Percentiles rank a stretch among this genome's conserved stretches.
These are phyloP conservation scores for Nephrocerus scutellatus DNA, from an alignment of 2,888 invertebrate genomes.

Conservation along the genomic window DNA sequence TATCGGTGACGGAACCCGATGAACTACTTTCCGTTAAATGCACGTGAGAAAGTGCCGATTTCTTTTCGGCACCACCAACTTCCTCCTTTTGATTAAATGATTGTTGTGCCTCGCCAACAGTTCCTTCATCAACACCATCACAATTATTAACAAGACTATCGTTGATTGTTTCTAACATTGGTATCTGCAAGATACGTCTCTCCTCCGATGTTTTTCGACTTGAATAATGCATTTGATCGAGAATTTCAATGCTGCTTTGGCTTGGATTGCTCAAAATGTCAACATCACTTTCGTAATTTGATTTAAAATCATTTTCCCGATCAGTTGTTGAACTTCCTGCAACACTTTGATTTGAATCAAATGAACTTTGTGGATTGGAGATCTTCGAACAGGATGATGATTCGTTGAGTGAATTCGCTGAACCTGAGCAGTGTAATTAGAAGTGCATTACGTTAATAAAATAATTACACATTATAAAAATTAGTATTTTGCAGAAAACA, in stretches of 20 bases:
- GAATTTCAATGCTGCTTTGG: constrained; percentile 62
- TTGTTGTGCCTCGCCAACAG: constrained; percentile 3
- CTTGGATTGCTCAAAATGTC: constrained; percentile 65
- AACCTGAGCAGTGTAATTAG: constrained; percentile 37
- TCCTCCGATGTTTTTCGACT: constrained; percentile 50
- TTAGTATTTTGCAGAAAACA: constrained; percentile 1
- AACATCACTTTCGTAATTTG: constrained; percentile 58
- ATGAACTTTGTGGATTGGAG: constrained; percentile 43
- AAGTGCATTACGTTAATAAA: constrained; percentile 5
- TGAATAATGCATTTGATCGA: constrained; percentile 45
- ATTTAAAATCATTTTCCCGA: constrained; percentile 37
- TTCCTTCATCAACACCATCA: background rate
- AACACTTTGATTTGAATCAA: constrained; percentile 46
- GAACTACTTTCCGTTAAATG: constrained; percentile 57
- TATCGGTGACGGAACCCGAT: constrained; percentile 57
- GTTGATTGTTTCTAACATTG: constrained; percentile 49
- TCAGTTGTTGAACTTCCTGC: constrained; percentile 45
- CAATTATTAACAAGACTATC: constrained; percentile 40
- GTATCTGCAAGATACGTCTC: constrained; percentile 44
- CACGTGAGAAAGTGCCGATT: constrained; percentile 28
- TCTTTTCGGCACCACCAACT: constrained; percentile 6
- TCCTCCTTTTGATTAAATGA: background rate
- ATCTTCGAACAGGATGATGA: constrained; percentile 47
- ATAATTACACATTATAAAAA: background rate
- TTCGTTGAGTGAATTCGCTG: constrained; percentile 47